A percentile compares a stretch with the other conserved stretches of the same genome.
phyloP scores from a whole-genome alignment of 2,888 invertebrate genomes.

The Volucella zonaria region DNA sequence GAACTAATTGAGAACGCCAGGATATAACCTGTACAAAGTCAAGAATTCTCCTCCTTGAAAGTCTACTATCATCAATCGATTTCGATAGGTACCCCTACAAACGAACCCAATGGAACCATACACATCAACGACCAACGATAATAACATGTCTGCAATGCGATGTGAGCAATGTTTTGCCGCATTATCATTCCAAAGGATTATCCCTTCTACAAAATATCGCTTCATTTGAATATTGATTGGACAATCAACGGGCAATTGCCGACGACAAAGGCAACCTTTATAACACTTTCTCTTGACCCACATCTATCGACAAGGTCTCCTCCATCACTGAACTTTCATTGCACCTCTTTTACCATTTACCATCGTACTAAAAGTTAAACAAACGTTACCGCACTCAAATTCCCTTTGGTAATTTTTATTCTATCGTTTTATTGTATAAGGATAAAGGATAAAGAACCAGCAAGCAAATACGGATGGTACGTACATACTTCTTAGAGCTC shows the following conservation, averaged over 20 bases:
- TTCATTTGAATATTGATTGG: conserved; percentile 1
- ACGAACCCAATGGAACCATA: too few relatives aligned
- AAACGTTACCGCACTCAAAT: conserved; percentile 9
- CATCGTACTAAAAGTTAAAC: conserved; percentile 2
- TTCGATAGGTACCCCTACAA: too few relatives aligned
- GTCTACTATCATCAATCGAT: too few relatives aligned
- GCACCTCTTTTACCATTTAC: neutral
- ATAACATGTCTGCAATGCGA: too few relatives aligned
- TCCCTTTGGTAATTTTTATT: conserved; percentile 5
- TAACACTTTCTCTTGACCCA: neutral
- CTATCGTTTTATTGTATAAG: too few relatives aligned
- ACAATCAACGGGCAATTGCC: neutral
- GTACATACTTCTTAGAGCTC: too few relatives aligned
- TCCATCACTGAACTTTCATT: neutral
- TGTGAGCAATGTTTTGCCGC: neutral
- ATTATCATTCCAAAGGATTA: neutral
- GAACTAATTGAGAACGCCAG: too few relatives aligned
- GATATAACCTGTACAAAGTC: too few relatives aligned
- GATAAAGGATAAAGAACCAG: neutral
- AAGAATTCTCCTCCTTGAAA: too few relatives aligned
- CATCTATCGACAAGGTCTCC: neutral
- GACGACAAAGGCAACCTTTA: neutral
- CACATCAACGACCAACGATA: too few relatives aligned
- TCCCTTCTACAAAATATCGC: too few relatives aligned
- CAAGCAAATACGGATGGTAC: too few relatives aligned